Percentiles rank a stretch among this genome's conserved stretches.
Conservation (phyloP, 2,888 invertebrate genomes). For the Drosophila neutralis region DNA sequence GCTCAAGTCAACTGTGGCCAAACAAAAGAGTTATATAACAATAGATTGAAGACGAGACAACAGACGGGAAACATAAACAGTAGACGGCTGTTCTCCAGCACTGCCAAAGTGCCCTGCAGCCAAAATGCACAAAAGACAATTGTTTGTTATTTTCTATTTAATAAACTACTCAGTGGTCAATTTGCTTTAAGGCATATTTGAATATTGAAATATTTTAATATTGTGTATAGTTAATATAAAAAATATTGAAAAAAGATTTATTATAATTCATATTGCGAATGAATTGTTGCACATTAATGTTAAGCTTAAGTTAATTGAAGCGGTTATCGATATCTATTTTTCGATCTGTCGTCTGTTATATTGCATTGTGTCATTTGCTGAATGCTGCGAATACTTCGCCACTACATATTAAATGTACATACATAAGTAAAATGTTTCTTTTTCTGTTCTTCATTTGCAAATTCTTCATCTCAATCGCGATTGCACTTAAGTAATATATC, state of each 20-base stretch:
- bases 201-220: too few relatives aligned
- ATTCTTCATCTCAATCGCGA: conserved; percentile 3
- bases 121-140: conserved; percentile 31
- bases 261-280: neutral
- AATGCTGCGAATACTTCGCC: neutral
- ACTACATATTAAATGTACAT: neutral
- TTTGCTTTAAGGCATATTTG: conserved; percentile 6
- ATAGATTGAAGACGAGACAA: conserved; percentile 36
- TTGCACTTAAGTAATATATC: conserved; percentile 8
- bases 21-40: conserved; percentile 77
- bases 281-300: neutral
- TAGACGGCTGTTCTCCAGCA: conserved; percentile 23
- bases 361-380: neutral
- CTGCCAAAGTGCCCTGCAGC: conserved; percentile 43
- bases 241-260: neutral
- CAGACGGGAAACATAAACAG: conserved; percentile 12
- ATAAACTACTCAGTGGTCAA: conserved; percentile 18
- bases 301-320: neutral
- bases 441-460: neutral
- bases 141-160: conserved; percentile 18
- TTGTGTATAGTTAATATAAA: too few relatives aligned
- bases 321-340: neutral
- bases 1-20: conserved; percentile 61
- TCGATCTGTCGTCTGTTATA: neutral
- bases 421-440: neutral